A percentile compares a stretch with the other conserved stretches of the same genome.
phyloP scores from a whole-genome alignment of 2,113 vertebrate genomes.

The Heliornis fulica region DNA sequence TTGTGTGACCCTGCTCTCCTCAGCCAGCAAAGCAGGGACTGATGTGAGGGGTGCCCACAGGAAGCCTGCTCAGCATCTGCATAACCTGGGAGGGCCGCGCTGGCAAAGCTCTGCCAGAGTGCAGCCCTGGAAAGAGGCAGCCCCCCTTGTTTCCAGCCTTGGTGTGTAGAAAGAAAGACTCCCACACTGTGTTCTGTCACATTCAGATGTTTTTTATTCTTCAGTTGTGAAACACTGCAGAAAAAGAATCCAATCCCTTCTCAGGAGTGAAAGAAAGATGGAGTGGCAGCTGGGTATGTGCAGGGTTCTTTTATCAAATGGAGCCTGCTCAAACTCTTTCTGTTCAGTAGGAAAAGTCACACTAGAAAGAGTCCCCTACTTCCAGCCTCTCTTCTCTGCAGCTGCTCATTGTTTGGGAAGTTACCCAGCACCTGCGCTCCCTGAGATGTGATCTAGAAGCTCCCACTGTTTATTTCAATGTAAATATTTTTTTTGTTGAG shows the following conservation, averaged over 20 bases:
- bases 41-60: background rate
- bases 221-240: background rate
- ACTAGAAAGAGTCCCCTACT: background rate
- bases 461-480: slow-evolving; percentile 51
- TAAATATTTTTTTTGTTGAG: slow-evolving; percentile 60
- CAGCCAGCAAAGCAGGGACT: background rate
- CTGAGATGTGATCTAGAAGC: background rate
- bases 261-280: background rate
- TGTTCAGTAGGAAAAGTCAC: background rate
- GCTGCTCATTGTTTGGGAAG: background rate
- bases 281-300: background rate
- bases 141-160: background rate
- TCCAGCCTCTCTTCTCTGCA: background rate
- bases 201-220: background rate
- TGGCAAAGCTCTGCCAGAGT: background rate
- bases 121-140: background rate
- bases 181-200: background rate
- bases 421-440: background rate
- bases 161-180: background rate
- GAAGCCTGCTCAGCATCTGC: background rate
- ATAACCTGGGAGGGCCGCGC: background rate
- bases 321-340: background rate
- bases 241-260: background rate
- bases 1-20: background rate
- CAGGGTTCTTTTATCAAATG: background rate